Evolutionary conservation across 2,113 vertebrate genomes (phyloP).

Genomic region (Menidia beryllina): DNA sequence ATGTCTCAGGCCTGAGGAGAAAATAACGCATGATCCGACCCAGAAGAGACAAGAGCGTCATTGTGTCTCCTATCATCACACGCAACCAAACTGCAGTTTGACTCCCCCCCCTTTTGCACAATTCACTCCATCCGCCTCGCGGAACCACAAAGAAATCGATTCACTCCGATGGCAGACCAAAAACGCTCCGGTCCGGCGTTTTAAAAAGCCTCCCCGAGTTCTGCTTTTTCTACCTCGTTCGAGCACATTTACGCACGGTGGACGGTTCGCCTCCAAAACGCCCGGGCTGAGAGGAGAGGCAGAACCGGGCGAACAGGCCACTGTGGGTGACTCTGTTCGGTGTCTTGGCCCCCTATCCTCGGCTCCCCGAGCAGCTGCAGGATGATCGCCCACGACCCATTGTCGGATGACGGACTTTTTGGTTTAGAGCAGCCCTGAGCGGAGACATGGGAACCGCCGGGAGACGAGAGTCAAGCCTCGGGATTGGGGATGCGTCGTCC

Average conservation of each 20-base stretch:
- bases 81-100: slow-evolving; percentile 68
- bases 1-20: slow-evolving; percentile 96
- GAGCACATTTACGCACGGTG: slow-evolving; percentile 40
- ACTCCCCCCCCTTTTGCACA: slow-evolving; percentile 48
- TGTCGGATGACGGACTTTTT: slow-evolving; percentile 25
- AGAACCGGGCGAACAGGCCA: slow-evolving; percentile 27
- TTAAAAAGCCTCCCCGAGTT: slow-evolving; percentile 6
- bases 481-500: slow-evolving; percentile 27
- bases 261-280: slow-evolving; percentile 21
- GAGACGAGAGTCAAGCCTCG: background rate
- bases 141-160: slow-evolving; percentile 32
- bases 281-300: slow-evolving; percentile 34
- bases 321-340: slow-evolving; percentile 42
- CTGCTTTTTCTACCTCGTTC: slow-evolving; percentile 7
- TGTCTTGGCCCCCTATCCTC: slow-evolving; percentile 46
- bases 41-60: slow-evolving; percentile 99
- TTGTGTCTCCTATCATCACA: slow-evolving; percentile 99
- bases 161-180: slow-evolving; percentile 15
- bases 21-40: slow-evolving; percentile 99
- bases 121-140: slow-evolving; percentile 72
- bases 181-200: slow-evolving; percentile 20
- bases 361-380: slow-evolving; percentile 44
- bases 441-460: slow-evolving; percentile 25
- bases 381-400: slow-evolving; percentile 53
- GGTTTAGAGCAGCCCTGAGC: slow-evolving; percentile 38